These are phyloP conservation scores for Microchirus variegatus DNA, from an alignment of 2,797 vertebrate species.

Conservation along the genomic window DNA sequence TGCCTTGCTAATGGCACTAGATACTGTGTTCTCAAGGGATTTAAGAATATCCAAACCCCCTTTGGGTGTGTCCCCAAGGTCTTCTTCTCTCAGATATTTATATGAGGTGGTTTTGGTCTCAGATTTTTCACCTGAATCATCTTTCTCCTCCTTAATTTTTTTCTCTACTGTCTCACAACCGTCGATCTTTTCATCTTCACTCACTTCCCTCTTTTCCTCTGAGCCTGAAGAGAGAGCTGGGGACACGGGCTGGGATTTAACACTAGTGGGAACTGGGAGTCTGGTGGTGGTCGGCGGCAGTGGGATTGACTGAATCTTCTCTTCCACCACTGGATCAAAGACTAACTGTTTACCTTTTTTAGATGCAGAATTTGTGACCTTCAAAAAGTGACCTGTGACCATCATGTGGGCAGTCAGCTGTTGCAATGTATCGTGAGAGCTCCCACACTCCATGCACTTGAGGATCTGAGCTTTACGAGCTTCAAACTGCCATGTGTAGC, in stretches of 20 bases:
- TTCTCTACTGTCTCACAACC: slow-evolving; percentile 80
- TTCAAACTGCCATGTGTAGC: slow-evolving; percentile 99
- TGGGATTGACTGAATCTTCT: slow-evolving; percentile 98
- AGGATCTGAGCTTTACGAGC: slow-evolving; percentile 98
- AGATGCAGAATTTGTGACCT: slow-evolving; percentile 97
- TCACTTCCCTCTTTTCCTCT: slow-evolving; percentile 88
- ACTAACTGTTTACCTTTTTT: slow-evolving; percentile 99
- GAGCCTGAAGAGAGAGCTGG: slow-evolving; percentile 82
- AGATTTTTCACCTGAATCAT: slow-evolving; percentile 83
- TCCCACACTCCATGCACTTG: slow-evolving; percentile 99
- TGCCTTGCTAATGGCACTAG: slow-evolving; percentile 98
- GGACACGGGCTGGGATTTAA: slow-evolving; percentile 94
- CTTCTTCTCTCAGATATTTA: slow-evolving; percentile 97
- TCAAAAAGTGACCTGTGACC: slow-evolving; percentile 98
- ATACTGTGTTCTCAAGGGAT: slow-evolving; percentile 98
- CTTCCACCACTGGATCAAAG: slow-evolving; percentile 94
- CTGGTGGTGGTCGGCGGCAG: slow-evolving; percentile 94
- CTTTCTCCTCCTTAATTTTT: slow-evolving; percentile 95
- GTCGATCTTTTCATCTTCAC: slow-evolving; percentile 83
- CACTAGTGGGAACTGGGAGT: slow-evolving; percentile 84
- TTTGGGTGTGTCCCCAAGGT: slow-evolving; percentile 94
- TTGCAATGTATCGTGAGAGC: slow-evolving; percentile 97
- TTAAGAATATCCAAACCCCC: slow-evolving; percentile 96
- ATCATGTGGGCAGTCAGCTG: slow-evolving; percentile 99
- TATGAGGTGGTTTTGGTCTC: slow-evolving; percentile 83